A percentile compares a stretch with the other conserved stretches of the same genome.
These are phyloP conservation scores for Drosophila affinis DNA, from an alignment of 2,888 invertebrate species.

Conservation along the genomic window DNA sequence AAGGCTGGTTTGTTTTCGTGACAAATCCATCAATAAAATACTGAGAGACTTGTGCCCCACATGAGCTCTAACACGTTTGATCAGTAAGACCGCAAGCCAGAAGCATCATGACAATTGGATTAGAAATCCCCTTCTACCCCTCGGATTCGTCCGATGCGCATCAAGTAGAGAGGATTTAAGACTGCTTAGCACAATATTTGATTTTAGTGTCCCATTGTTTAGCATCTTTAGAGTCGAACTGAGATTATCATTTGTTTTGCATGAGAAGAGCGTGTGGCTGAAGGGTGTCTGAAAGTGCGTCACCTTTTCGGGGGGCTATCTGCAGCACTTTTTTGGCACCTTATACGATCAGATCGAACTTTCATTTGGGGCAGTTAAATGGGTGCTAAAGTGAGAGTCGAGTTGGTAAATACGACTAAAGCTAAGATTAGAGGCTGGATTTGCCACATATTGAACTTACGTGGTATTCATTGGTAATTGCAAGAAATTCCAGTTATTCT, in stretches of 20 bases:
- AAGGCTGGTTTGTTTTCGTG: constrained; percentile 3
- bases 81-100: constrained; percentile 2
- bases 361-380: constrained; percentile 32
- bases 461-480: constrained; percentile 20
- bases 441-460: not conserved
- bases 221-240: constrained; percentile 9
- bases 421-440: too few species aligned
- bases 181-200: constrained; percentile 16
- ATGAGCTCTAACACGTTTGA: constrained; percentile 16
- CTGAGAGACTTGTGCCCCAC: constrained; percentile 15
- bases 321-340: constrained; percentile 17
- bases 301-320: constrained; percentile 18
- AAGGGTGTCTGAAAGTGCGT: constrained; percentile 20
- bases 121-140: constrained; percentile 1
- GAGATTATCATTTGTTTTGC: constrained; percentile 38
- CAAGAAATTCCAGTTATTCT: constrained; percentile 39
- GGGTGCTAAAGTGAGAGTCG: constrained; percentile 8
- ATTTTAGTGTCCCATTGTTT: constrained; percentile 13
- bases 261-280: constrained; percentile 30
- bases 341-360: constrained; percentile 29
- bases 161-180: constrained; percentile 5
- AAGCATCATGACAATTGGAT: constrained; percentile 30
- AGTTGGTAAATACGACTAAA: constrained; percentile 1
- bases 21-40: constrained; percentile 8
- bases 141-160: constrained; percentile 4